phyloP scores from a whole-genome alignment of 2,888 invertebrate species.

The Scaptomyza polygonia region DNA sequence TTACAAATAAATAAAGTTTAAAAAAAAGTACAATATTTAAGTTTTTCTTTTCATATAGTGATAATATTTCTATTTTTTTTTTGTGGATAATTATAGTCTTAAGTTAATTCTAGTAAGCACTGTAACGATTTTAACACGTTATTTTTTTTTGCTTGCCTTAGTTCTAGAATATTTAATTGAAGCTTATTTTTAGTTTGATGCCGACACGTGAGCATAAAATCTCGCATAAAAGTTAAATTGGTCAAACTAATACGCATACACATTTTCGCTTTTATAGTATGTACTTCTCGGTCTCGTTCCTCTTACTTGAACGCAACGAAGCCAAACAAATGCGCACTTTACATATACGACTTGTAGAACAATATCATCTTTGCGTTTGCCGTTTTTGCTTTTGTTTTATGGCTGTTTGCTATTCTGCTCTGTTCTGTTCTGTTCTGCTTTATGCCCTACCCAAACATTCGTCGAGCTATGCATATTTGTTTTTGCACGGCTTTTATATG shows the following conservation, averaged over 20 bases:
- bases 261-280: not conserved
- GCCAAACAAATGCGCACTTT: slow-evolving; percentile 63
- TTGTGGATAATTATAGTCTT: not conserved
- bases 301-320: slow-evolving; percentile 38
- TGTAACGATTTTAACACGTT: slow-evolving; percentile 6
- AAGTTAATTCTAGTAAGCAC: not conserved
- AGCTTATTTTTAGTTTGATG: slow-evolving; percentile 37
- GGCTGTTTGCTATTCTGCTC: slow-evolving; percentile 59
- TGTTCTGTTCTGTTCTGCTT: slow-evolving; percentile 17
- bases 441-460: slow-evolving; percentile 70
- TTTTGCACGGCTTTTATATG: slow-evolving; percentile 52
- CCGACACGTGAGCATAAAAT: slow-evolving; percentile 73
- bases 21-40: no score
- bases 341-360: not conserved
- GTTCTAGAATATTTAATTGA: slow-evolving; percentile 42
- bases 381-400: slow-evolving; percentile 47
- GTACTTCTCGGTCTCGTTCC: not conserved
- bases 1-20: no score
- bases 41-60: no score
- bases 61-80: no score
- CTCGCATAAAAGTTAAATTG: slow-evolving; percentile 58
- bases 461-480: slow-evolving; percentile 56
- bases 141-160: slow-evolving; percentile 25
- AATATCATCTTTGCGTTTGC: slow-evolving; percentile 47
- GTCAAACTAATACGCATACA: slow-evolving; percentile 8